phyloP scores from a whole-genome alignment of 1,140 invertebrate species.

The Drosophila aff. region DNA sequence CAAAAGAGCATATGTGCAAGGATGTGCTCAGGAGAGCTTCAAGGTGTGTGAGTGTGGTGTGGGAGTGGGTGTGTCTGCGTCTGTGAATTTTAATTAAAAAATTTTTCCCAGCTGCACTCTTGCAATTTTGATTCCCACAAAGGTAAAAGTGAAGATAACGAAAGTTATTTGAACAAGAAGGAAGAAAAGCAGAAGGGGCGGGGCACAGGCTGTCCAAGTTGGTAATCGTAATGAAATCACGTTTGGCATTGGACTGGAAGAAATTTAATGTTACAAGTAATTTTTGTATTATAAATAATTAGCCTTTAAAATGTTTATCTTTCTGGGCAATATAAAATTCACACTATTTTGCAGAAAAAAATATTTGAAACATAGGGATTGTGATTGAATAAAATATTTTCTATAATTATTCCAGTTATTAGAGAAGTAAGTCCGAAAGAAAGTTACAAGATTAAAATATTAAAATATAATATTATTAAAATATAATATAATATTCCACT shows the following conservation, averaged over 20 bases:
- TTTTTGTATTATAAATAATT: neutral
- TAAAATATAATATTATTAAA: no score
- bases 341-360: no score
- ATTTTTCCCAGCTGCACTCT: slow-evolving; percentile 58
- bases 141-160: slow-evolving; percentile 61
- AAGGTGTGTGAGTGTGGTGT: slow-evolving; percentile 21
- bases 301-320: no score
- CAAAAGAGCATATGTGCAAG: slow-evolving; percentile 62
- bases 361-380: no score
- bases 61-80: slow-evolving; percentile 29
- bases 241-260: slow-evolving; percentile 21
- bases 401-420: no score
- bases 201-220: slow-evolving; percentile 17
- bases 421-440: no score
- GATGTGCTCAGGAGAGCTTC: slow-evolving; percentile 8
- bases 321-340: no score
- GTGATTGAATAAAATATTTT: no score
- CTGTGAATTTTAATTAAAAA: slow-evolving; percentile 78
- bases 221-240: slow-evolving; percentile 44
- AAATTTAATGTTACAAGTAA: neutral
- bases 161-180: slow-evolving; percentile 27
- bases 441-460: no score
- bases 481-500: no score
- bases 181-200: slow-evolving; percentile 6
- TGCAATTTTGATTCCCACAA: slow-evolving; percentile 63